These are phyloP conservation scores for Drosophila seguyi DNA, from an alignment of 1,140 invertebrate genomes.

Conservation along the genomic window DNA sequence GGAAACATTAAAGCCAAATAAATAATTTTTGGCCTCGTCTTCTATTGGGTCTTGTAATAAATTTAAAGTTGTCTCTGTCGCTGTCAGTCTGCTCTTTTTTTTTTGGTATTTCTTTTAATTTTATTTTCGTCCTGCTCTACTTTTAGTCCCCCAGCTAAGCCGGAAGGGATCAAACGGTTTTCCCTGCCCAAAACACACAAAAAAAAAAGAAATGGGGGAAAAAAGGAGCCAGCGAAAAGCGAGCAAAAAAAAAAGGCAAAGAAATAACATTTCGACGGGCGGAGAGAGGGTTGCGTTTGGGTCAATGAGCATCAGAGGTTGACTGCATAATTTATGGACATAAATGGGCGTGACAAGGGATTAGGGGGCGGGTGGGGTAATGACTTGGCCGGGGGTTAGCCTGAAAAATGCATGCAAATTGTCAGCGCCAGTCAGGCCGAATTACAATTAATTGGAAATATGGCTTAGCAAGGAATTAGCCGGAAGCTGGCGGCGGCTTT, in stretches of 20 bases:
- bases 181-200: slow-evolving; percentile 10
- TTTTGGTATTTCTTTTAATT: slow-evolving; percentile 54
- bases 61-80: slow-evolving; percentile 64
- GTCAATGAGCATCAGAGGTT: slow-evolving; percentile 53
- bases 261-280: slow-evolving; percentile 51
- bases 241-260: slow-evolving; percentile 31
- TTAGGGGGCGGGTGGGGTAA: slow-evolving; percentile 27
- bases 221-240: neutral
- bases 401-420: slow-evolving; percentile 49
- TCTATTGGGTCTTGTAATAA: slow-evolving; percentile 57
- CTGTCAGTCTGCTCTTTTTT: slow-evolving; percentile 23
- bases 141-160: slow-evolving; percentile 69
- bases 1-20: slow-evolving; percentile 51
- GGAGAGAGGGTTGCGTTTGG: slow-evolving; percentile 14
- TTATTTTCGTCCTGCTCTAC: slow-evolving; percentile 70
- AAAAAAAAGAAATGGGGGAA: neutral
- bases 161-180: slow-evolving; percentile 81
- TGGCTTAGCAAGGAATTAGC: slow-evolving; percentile 27
- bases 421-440: slow-evolving; percentile 25
- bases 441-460: slow-evolving; percentile 51
- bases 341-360: slow-evolving; percentile 68
- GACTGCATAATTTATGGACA: slow-evolving; percentile 75
- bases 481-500: neutral
- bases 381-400: slow-evolving; percentile 19
- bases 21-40: slow-evolving; percentile 60